Percentiles rank a stretch among this genome's conserved stretches.
Evolutionary conservation across 2,113 vertebrate genomes (phyloP).

Genomic region (Oostethus manadensis): DNA sequence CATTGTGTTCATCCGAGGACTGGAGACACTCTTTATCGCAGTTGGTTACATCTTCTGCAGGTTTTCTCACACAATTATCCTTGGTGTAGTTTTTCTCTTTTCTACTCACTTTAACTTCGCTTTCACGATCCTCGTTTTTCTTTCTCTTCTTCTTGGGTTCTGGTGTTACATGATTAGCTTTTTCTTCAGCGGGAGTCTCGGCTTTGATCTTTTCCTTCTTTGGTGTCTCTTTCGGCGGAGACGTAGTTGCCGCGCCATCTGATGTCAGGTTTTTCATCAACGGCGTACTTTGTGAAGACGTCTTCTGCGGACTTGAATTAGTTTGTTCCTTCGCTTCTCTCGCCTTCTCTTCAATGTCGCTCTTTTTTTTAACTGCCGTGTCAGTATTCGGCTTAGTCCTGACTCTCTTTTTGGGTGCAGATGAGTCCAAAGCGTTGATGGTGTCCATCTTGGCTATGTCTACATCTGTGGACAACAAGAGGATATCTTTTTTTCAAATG

Average conservation of each 20-base stretch:
- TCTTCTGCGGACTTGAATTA: slow-evolving; percentile 13
- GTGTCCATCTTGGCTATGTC: slow-evolving; percentile 62
- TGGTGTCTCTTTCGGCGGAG: not conserved
- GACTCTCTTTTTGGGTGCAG: slow-evolving; percentile 18
- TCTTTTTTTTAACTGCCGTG: slow-evolving; percentile 7
- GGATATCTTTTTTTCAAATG: too few relatives aligned
- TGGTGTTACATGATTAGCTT: not conserved
- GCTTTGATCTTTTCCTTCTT: slow-evolving; percentile 27
- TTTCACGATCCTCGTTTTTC: slow-evolving; percentile 18
- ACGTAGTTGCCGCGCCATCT: not conserved
- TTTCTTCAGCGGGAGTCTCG: slow-evolving; percentile 1
- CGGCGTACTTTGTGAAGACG: slow-evolving; percentile 11
- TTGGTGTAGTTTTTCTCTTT: slow-evolving; percentile 2
- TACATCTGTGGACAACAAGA: slow-evolving; percentile 44
- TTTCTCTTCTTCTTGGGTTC: slow-evolving; percentile 45
- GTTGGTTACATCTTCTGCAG: not conserved
- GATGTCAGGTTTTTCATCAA: not conserved
- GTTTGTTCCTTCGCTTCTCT: not conserved
- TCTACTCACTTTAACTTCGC: slow-evolving; percentile 3
- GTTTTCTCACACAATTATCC: not conserved
- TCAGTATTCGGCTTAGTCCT: slow-evolving; percentile 38
- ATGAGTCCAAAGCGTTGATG: slow-evolving; percentile 46
- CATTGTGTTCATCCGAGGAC: not conserved
- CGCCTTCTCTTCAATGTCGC: slow-evolving; percentile 1
- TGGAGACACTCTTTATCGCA: not conserved